These are phyloP conservation scores for Marmota monax DNA, from an alignment of 2,113 vertebrate species.

Conservation along the genomic window DNA sequence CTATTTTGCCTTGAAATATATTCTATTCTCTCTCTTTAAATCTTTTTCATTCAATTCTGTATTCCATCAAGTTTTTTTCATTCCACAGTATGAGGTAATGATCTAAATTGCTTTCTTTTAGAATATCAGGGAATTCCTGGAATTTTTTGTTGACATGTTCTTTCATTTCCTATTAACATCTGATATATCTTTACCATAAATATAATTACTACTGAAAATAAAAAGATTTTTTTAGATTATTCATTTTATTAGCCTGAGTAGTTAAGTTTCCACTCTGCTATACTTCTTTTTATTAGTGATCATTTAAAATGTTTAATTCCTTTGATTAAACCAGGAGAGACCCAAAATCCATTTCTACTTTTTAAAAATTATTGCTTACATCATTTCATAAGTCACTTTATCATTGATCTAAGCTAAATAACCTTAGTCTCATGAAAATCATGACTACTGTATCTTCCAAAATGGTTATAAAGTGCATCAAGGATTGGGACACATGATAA, in stretches of 20 bases:
- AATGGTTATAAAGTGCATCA: neutral
- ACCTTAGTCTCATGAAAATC: neutral
- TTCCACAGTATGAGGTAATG: neutral
- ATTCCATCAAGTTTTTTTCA: neutral
- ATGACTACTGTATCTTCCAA: neutral
- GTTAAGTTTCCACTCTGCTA: neutral
- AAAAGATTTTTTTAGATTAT: neutral
- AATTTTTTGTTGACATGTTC: neutral
- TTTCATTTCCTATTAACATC: neutral
- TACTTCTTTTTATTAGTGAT: neutral
- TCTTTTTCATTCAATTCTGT: neutral
- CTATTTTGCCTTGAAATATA: neutral
- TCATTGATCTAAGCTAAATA: neutral
- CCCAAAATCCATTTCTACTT: neutral
- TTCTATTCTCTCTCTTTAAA: neutral
- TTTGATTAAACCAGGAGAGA: neutral
- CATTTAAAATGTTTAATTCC: conserved; percentile 8
- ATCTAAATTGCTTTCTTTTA: neutral
- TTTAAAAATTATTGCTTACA: neutral
- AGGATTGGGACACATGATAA: no score
- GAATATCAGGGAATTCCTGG: neutral
- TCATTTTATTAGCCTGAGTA: neutral
- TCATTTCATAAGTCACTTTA: neutral
- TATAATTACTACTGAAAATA: neutral
- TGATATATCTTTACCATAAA: neutral